Conservation (phyloP, 2,888 invertebrate genomes). For the Catocala fraxini region DNA sequence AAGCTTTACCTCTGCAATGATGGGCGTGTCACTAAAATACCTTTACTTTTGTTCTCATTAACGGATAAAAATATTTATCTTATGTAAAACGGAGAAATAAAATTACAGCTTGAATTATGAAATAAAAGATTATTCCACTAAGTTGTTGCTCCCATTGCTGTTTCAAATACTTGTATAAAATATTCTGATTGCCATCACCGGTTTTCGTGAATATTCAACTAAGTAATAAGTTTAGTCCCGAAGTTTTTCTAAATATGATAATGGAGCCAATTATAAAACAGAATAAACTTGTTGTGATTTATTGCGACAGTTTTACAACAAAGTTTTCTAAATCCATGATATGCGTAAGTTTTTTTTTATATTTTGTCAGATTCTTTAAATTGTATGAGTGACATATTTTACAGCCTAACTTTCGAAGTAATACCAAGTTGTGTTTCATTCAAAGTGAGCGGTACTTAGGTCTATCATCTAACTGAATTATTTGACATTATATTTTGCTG, state of each 20-base stretch:
- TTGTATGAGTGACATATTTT: background rate
- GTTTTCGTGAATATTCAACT: constrained; percentile 53
- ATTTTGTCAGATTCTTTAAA: background rate
- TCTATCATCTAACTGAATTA: too few species aligned
- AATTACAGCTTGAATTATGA: constrained; percentile 28
- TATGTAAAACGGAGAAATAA: constrained; percentile 4
- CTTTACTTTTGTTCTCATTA: too few species aligned
- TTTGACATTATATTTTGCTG: too few species aligned
- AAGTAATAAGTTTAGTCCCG: constrained; percentile 48
- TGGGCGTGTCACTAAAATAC: too few species aligned
- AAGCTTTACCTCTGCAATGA: too few species aligned
- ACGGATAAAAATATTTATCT: too few species aligned
- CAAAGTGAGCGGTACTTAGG: too few species aligned
- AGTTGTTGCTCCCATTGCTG: constrained; percentile 23
- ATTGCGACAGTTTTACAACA: constrained; percentile 27
- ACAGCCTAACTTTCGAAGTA: background rate
- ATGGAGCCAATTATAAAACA: constrained; percentile 43
- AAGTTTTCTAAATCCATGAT: constrained; percentile 29
- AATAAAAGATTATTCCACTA: constrained; percentile 30
- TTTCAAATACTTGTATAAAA: constrained; percentile 37
- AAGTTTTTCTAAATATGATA: constrained; percentile 49
- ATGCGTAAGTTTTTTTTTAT: constrained; percentile 7
- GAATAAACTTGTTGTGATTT: constrained; percentile 39
- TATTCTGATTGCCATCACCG: constrained; percentile 47
- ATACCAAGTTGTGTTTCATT: too few species aligned